These are phyloP conservation scores for Danio rerio DNA, from an alignment of 2,113 vertebrate genomes.

Conservation along the genomic window DNA sequence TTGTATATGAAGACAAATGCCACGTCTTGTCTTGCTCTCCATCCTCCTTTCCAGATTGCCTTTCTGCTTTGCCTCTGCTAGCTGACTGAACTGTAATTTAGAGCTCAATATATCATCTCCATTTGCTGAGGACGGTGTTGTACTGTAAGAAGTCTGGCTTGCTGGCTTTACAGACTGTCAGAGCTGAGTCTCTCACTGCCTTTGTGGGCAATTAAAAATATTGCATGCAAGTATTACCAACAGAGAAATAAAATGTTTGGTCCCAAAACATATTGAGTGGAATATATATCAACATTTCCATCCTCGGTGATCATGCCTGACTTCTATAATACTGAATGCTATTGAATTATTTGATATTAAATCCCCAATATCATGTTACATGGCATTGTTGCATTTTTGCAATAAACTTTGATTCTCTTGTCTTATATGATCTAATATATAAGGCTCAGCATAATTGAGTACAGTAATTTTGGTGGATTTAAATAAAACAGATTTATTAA, in stretches of 20 bases:
- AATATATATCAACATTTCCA: conserved; percentile 62
- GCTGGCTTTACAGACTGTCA: too few relatives aligned
- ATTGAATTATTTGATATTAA: neutral
- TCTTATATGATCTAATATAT: too few relatives aligned
- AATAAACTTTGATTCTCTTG: too few relatives aligned
- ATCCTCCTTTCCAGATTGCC: neutral
- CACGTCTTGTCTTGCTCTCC: neutral
- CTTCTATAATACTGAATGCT: conserved; percentile 57
- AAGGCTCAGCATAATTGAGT: too few relatives aligned
- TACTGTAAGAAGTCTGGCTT: neutral
- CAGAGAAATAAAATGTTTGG: conserved; percentile 58
- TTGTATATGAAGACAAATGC: conserved; percentile 25
- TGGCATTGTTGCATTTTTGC: too few relatives aligned
- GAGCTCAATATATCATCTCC: conserved; percentile 24
- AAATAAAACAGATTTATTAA: too few relatives aligned
- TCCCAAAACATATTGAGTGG: conserved; percentile 58
- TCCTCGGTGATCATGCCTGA: conserved; percentile 62
- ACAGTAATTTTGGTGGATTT: too few relatives aligned
- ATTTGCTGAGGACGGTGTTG: conserved; percentile 24
- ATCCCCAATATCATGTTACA: too few relatives aligned
- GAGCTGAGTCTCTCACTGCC: conserved; percentile 32
- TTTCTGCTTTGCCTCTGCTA: neutral
- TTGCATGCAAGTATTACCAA: conserved; percentile 63
- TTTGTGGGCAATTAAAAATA: conserved; percentile 63
- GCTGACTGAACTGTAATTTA: conserved; percentile 21